Percentiles rank a stretch among this genome's conserved stretches.
Conservation (phyloP, 2,888 invertebrate genomes). For the Ophion slaviceki region DNA sequence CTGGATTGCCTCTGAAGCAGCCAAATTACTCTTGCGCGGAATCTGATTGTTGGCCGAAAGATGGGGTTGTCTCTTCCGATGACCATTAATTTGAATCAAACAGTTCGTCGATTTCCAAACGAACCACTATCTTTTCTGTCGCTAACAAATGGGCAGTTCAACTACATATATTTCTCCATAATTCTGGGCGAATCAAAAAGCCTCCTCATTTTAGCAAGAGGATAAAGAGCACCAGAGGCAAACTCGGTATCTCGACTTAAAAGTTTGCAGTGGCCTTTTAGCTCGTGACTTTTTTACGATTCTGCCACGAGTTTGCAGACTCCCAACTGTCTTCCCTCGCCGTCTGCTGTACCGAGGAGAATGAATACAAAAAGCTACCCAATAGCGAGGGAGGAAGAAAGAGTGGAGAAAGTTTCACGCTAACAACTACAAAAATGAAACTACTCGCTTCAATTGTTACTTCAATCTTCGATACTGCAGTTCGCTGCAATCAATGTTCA, state of each 20-base stretch:
- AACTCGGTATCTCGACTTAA: constrained; percentile 58
- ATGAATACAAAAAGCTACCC: constrained; percentile 19
- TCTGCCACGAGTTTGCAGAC: constrained; percentile 19
- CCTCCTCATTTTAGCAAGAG: background rate
- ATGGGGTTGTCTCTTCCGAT: no score
- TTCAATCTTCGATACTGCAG: constrained; percentile 3
- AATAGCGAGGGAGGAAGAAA: background rate
- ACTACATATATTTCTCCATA: no score
- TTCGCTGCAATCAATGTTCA: background rate
- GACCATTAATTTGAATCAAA: no score
- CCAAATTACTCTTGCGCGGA: no score
- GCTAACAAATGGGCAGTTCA: no score
- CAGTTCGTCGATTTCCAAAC: no score
- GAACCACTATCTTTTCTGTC: no score
- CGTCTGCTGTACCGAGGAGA: constrained; percentile 37
- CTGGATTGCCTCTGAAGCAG: no score
- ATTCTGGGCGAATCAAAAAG: no score
- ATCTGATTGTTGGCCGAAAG: no score
- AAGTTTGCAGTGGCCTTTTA: constrained; percentile 61
- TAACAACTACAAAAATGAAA: constrained; percentile 18
- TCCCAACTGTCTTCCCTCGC: background rate
- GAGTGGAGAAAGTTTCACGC: constrained; percentile 27
- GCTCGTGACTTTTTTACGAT: constrained; percentile 64
- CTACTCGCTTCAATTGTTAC: background rate
- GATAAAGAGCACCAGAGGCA: constrained; percentile 2